Conservation (phyloP, 2,888 invertebrate species). For the Phorcus lineatus region DNA sequence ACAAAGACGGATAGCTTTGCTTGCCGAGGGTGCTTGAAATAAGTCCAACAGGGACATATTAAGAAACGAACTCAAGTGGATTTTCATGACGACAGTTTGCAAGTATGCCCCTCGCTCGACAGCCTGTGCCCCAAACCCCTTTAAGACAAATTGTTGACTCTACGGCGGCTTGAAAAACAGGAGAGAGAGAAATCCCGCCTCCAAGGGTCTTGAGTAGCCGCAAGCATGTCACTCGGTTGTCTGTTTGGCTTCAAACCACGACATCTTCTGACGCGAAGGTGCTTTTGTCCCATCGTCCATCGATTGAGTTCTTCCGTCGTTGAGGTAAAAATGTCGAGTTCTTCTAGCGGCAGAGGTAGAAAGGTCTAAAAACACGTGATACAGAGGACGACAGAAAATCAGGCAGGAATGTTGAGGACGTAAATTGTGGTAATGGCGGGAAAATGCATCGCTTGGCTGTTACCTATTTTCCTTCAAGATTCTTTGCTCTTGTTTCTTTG, state of each 20-base stretch:
- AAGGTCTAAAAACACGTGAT: conserved; percentile 2
- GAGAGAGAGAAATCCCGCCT: background rate
- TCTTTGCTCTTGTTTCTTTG: too few relatives aligned
- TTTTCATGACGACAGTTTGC: background rate
- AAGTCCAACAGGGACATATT: background rate
- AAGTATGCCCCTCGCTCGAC: background rate
- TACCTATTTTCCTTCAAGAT: background rate
- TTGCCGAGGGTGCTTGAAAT: background rate
- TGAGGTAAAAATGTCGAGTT: conserved; percentile 10
- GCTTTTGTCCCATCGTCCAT: background rate
- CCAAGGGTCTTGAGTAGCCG: background rate
- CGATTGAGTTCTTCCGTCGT: background rate
- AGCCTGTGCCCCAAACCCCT: background rate
- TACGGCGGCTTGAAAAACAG: background rate
- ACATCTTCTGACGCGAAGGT: conserved; percentile 7
- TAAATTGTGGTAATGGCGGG: background rate
- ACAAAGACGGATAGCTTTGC: background rate
- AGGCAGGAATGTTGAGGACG: background rate
- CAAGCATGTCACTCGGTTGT: conserved; percentile 6
- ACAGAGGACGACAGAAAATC: background rate
- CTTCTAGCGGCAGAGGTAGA: background rate
- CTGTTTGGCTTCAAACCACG: background rate
- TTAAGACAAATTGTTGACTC: conserved; percentile 1
- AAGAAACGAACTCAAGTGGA: background rate
- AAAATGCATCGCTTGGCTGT: background rate